Percentiles rank a stretch among this genome's conserved stretches.
These are phyloP conservation scores for Dipodomys merriami DNA, from an alignment of 2,113 vertebrate species.

Conservation along the genomic window DNA sequence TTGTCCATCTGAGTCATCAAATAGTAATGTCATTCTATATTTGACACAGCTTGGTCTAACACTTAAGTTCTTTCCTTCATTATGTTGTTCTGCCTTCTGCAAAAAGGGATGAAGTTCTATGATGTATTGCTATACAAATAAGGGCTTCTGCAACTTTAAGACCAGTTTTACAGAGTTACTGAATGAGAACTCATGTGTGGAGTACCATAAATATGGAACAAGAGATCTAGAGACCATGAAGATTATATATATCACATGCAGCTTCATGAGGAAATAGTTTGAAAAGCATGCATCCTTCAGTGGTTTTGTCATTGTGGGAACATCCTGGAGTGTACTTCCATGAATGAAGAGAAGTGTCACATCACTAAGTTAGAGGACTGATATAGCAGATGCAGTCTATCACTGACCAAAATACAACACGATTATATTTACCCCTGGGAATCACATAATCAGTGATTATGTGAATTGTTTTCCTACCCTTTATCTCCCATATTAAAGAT, in stretches of 20 bases:
- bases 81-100: neutral
- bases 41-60: neutral
- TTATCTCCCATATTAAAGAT: neutral
- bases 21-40: neutral
- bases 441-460: neutral
- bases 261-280: neutral
- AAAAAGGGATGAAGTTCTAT: neutral
- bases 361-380: too few relatives aligned
- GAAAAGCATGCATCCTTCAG: neutral
- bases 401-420: neutral
- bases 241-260: neutral
- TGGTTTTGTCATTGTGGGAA: neutral
- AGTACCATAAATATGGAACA: neutral
- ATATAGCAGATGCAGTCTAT: neutral
- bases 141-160: neutral
- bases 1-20: too few relatives aligned
- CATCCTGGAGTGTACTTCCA: neutral
- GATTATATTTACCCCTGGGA: neutral
- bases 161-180: neutral
- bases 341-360: neutral
- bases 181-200: neutral
- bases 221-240: neutral
- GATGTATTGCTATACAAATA: neutral
- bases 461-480: neutral
- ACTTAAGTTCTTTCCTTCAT: neutral